Evolutionary conservation across 2,888 invertebrate genomes (phyloP), one percentile per base, ranked within the genome.

Genomic region (Drosophila mercatorum): DNA sequence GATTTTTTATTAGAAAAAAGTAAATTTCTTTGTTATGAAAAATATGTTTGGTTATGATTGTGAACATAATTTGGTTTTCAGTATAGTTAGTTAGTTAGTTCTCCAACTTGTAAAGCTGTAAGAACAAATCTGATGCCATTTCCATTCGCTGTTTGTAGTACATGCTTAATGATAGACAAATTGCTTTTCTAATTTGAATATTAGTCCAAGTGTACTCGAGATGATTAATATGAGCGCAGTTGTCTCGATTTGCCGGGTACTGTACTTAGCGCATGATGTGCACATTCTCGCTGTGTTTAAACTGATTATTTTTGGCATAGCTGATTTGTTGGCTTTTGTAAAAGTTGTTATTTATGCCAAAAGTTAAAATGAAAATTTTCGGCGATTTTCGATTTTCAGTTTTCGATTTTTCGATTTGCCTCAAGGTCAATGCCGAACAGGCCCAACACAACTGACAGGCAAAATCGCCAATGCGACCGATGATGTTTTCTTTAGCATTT

Each of bases 301-400:
- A 59, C 75, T 62, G 63, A 55, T 57, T 66, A 66, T 66, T 70
- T 78, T 75, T 63, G 77, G 63, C 66, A 31, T 60, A 61, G 63
- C 63, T 53, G 67, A 72, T 62, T 62, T 58, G 47, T 75, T 62
- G 67, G 26, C n/a, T 53, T 47, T 62, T 65, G 70, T 70, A 68
- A 68, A 69, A 43, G 52, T 61, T 65, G 56, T 65, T 68, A 78
- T 78, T 78, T 72, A 75, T 68, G 78, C 78, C 78, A 78, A 55
- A 55, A 78, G 64, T 71, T 61, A 71, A 74, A 64, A 61, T 11
- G 41, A 78, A 62, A 62, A 68, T 72, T 71, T 62, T 68, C 51
- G 49, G 47, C 41, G 17, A 41, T 41, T 55, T 55, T 55, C 55
- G 60, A 72, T 72, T 76, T 59, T 52, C 38, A 36, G 38, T 38